Conservation (phyloP, 2,113 vertebrate species). For the Eurypyga helias region DNA sequence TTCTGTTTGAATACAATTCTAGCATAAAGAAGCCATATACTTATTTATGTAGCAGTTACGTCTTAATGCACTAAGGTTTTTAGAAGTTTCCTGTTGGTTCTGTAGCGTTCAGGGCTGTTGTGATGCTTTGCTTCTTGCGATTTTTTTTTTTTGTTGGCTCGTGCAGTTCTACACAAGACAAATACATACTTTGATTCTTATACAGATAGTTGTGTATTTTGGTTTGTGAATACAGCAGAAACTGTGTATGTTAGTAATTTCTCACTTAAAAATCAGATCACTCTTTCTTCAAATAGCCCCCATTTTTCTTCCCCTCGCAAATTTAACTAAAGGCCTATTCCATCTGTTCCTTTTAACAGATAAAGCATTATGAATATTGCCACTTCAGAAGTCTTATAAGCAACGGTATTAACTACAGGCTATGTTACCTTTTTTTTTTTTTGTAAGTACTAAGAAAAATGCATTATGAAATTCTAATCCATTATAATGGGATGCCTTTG, state of each 20-base stretch:
- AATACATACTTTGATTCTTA: neutral
- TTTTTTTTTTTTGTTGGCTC: neutral
- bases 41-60: neutral
- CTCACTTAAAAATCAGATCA: neutral
- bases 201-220: neutral
- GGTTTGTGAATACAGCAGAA: neutral
- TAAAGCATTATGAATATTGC: neutral
- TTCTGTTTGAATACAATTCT: neutral
- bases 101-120: neutral
- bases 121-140: neutral
- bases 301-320: neutral
- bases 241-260: neutral
- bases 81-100: neutral
- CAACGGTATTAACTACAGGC: neutral
- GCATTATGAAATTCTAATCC: conserved; percentile 15
- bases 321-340: neutral
- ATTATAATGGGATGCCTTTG: conserved; percentile 16
- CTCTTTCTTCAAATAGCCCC: neutral
- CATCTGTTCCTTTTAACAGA: neutral
- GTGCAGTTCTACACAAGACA: neutral
- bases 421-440: neutral
- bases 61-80: neutral
- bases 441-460: conserved; percentile 19
- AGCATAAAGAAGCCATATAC: neutral
- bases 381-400: conserved; percentile 3